phyloP scores from a whole-genome alignment of 2,797 vertebrate genomes.

The Anomalospiza imberbis region DNA sequence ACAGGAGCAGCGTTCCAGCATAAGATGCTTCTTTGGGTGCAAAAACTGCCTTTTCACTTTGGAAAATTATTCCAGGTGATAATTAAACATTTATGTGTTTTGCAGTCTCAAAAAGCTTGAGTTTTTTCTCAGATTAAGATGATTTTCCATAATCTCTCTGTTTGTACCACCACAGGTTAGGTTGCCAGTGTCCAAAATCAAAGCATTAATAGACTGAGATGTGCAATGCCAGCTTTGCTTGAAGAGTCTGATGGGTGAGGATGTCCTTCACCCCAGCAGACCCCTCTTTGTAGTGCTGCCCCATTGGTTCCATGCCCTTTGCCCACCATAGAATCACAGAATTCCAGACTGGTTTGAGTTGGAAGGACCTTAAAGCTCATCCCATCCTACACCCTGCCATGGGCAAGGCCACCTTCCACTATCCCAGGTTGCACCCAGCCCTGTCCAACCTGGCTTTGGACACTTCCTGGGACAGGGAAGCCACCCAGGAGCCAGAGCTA shows the following conservation, averaged over 20 bases:
- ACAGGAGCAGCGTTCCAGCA: not conserved
- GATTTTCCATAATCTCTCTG: not conserved
- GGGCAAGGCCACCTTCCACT: not conserved
- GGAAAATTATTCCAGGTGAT: not conserved
- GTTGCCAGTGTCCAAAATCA: not conserved
- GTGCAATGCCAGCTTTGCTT: not conserved
- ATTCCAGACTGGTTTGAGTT: not conserved
- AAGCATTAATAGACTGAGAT: not conserved
- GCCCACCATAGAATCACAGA: not conserved
- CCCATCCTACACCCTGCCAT: fast-evolving
- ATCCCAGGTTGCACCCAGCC: not conserved
- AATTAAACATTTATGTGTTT: not conserved
- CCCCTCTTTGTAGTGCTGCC: not conserved
- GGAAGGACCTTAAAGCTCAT: not conserved
- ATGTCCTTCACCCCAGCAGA: not conserved
- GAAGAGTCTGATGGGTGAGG: not conserved
- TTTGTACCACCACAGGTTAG: not conserved
- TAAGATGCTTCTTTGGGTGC: not conserved
- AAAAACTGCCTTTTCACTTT: not conserved
- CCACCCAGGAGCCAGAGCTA: not conserved
- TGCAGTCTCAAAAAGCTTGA: not conserved
- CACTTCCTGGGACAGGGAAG: not conserved
- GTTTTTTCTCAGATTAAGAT: not conserved
- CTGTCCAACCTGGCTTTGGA: not conserved
- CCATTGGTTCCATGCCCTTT: fast-evolving